phyloP scores from a whole-genome alignment of 2,797 vertebrate species.

The Falco biarmicus region DNA sequence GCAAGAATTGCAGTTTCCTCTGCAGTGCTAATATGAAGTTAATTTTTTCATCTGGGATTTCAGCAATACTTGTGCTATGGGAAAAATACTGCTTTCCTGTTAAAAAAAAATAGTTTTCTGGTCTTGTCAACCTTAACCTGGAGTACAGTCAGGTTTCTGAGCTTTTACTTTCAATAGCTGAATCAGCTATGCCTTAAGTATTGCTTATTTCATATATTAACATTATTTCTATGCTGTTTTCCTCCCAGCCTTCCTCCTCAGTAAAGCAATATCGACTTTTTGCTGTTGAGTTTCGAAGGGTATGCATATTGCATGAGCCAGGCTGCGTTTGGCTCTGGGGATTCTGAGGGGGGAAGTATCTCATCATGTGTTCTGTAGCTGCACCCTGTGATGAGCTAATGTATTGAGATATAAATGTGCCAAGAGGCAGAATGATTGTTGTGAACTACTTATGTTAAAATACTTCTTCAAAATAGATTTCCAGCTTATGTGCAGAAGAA shows the following conservation, averaged over 20 bases:
- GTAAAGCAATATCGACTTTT: not conserved
- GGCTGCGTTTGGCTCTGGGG: not conserved
- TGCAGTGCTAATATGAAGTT: not conserved
- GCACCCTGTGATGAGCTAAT: not conserved
- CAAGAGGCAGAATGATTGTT: slow-evolving; percentile 13
- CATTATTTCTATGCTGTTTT: not conserved
- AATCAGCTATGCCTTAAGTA: not conserved
- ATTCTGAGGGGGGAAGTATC: not conserved
- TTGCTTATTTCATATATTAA: not conserved
- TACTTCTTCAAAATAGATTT: slow-evolving; percentile 81
- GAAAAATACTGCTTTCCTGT: not conserved
- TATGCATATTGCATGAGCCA: not conserved
- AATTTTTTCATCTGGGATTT: not conserved
- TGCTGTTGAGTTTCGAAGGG: not conserved
- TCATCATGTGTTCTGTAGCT: not conserved
- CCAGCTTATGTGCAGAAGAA: slow-evolving; percentile 90
- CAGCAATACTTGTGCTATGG: not conserved
- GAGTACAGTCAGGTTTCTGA: not conserved
- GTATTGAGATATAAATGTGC: not conserved
- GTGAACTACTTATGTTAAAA: not conserved
- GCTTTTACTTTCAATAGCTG: not conserved
- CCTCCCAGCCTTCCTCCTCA: not conserved
- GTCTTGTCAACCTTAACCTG: not conserved
- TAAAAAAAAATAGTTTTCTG: not conserved
- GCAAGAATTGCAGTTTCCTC: not conserved